phyloP scores from a whole-genome alignment of 2,888 invertebrate species.

The Sminthurinus aureus region DNA sequence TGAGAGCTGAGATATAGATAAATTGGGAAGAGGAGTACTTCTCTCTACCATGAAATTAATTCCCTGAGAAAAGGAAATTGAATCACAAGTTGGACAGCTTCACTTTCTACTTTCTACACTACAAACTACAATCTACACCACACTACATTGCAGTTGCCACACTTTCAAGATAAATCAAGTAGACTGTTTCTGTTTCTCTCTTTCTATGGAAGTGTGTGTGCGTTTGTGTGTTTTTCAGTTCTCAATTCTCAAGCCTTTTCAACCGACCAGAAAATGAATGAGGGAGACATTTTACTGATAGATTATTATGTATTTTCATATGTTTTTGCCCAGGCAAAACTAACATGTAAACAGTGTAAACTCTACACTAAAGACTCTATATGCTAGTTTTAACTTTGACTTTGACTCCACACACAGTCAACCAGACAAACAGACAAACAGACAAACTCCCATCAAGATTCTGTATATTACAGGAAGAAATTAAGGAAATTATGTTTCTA shows the following conservation, averaged over 20 bases:
- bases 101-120: neutral
- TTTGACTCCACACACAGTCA: neutral
- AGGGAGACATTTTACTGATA: too few species aligned
- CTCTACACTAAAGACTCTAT: too few species aligned
- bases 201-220: too few species aligned
- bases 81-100: slow-evolving; percentile 14
- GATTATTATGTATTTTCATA: neutral
- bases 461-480: neutral
- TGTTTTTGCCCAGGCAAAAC: neutral
- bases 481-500: slow-evolving; percentile 3
- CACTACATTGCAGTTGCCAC: neutral
- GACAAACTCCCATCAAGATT: neutral
- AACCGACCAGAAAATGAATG: neutral
- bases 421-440: neutral
- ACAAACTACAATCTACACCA: neutral
- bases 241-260: neutral
- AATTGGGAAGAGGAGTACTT: neutral
- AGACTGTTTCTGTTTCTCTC: too few species aligned
- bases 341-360: neutral
- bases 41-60: slow-evolving; percentile 1
- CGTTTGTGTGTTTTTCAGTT: too few species aligned
- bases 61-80: neutral
- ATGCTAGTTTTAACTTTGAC: neutral
- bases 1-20: neutral
- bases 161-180: too few species aligned